A percentile compares a stretch with the other conserved stretches of the same genome.
These are phyloP conservation scores for Thinocorus orbignyianus DNA, from an alignment of 2,113 vertebrate species.

Conservation along the genomic window DNA sequence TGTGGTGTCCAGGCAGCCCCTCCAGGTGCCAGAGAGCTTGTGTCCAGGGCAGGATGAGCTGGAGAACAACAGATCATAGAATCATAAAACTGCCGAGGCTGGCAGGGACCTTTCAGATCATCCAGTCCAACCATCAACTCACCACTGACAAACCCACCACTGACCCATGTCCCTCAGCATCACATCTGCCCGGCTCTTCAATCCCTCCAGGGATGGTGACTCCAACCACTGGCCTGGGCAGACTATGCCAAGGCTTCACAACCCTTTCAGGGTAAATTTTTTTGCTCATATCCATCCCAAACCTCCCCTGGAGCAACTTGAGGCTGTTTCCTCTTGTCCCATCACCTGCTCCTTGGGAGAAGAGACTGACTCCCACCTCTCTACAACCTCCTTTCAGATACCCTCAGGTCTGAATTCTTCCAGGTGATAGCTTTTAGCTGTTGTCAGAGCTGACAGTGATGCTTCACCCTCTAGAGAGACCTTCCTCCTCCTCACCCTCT, in stretches of 20 bases:
- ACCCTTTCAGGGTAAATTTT: neutral
- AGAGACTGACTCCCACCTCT: neutral
- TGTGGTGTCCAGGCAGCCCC: neutral
- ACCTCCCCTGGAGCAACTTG: neutral
- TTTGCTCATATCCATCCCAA: neutral
- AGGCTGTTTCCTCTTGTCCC: neutral
- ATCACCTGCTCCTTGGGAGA: neutral
- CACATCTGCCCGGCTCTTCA: neutral
- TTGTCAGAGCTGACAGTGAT: rapidly evolving
- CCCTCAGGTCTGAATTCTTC: neutral
- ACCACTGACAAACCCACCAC: neutral
- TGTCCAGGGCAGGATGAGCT: neutral
- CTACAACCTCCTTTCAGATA: neutral
- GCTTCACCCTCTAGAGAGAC: neutral
- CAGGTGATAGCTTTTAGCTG: neutral
- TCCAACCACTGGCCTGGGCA: neutral
- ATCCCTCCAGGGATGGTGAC: neutral
- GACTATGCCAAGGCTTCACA: neutral
- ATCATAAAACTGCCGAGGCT: neutral
- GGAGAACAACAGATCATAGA: neutral
- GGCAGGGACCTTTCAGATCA: neutral
- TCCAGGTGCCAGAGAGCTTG: neutral
- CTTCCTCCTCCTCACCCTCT: neutral
- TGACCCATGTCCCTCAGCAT: neutral
- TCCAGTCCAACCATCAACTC: neutral